These are phyloP conservation scores for Polymixis lichenea DNA, from an alignment of 2,888 invertebrate species.

Conservation along the genomic window DNA sequence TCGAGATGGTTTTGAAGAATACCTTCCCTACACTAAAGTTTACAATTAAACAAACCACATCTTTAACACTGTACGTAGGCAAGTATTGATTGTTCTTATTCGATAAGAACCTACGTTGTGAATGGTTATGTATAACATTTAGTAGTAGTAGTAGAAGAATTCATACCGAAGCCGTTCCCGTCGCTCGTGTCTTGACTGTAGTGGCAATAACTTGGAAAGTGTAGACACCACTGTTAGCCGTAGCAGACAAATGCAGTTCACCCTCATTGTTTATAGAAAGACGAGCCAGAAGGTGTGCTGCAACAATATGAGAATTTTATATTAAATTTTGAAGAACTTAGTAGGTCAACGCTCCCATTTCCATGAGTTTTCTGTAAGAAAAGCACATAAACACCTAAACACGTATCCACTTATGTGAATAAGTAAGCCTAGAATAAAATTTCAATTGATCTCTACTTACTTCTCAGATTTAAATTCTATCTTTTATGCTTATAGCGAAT, in stretches of 20 bases:
- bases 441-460: background rate
- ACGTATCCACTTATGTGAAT: background rate
- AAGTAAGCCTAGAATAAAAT: background rate
- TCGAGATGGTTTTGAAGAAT: background rate
- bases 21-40: background rate
- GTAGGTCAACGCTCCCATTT: background rate
- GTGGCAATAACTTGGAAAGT: conserved; percentile 80
- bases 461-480: conserved; percentile 7
- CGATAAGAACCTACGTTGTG: background rate
- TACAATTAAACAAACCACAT: background rate
- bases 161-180: conserved; percentile 78
- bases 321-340: conserved; percentile 7
- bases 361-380: background rate
- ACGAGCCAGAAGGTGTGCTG: conserved; percentile 80
- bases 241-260: conserved; percentile 79
- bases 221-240: conserved; percentile 78
- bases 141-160: background rate
- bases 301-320: conserved; percentile 53
- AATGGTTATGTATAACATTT: background rate
- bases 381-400: background rate
- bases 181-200: conserved; percentile 74
- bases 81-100: background rate
- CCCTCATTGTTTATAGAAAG: conserved; percentile 80
- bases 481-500: background rate
- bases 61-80: background rate